A percentile compares a stretch with the other conserved stretches of the same genome.
Conservation (phyloP, 2,888 invertebrate species). For the Morpho helenor region DNA sequence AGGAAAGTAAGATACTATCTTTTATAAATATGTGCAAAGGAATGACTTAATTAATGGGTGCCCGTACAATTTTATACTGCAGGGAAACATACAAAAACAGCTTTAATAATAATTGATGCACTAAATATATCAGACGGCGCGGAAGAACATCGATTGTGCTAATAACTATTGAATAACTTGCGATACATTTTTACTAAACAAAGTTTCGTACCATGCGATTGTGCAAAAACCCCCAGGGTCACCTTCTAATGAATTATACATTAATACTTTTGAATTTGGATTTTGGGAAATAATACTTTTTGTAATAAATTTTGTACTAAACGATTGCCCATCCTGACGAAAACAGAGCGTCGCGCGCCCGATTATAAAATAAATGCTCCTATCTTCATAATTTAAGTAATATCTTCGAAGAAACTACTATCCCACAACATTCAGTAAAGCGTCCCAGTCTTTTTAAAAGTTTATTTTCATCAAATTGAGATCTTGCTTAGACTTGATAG, state of each 20-base stretch:
- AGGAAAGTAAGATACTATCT: constrained; percentile 14
- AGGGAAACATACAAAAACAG: constrained; percentile 24
- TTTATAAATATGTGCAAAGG: constrained; percentile 23
- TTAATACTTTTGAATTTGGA: constrained; percentile 74
- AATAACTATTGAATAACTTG: constrained; percentile 33
- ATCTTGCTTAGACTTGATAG: constrained; percentile 76
- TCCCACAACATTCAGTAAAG: constrained; percentile 79
- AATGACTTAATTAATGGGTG: constrained; percentile 26
- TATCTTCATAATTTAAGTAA: constrained; percentile 76
- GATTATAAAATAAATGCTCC: constrained; percentile 67
- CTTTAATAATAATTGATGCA: constrained; percentile 48
- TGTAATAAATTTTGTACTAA: constrained; percentile 72
- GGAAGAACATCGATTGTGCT: constrained; percentile 66
- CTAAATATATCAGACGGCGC: constrained; percentile 51
- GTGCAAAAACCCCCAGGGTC: constrained; percentile 51
- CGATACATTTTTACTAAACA: constrained; percentile 2
- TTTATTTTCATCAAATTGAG: constrained; percentile 79
- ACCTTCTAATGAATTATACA: constrained; percentile 53
- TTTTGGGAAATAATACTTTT: constrained; percentile 75
- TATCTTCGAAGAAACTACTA: constrained; percentile 75
- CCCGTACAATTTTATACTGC: constrained; percentile 17
- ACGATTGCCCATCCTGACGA: constrained; percentile 54
- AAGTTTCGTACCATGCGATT: constrained; percentile 31
- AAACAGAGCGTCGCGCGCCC: constrained; percentile 52
- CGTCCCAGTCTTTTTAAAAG: constrained; percentile 78